A percentile compares a stretch with the other conserved stretches of the same genome.
These are phyloP conservation scores for Ornithoptera priamus DNA, from an alignment of 2,888 invertebrate genomes.

Conservation along the genomic window DNA sequence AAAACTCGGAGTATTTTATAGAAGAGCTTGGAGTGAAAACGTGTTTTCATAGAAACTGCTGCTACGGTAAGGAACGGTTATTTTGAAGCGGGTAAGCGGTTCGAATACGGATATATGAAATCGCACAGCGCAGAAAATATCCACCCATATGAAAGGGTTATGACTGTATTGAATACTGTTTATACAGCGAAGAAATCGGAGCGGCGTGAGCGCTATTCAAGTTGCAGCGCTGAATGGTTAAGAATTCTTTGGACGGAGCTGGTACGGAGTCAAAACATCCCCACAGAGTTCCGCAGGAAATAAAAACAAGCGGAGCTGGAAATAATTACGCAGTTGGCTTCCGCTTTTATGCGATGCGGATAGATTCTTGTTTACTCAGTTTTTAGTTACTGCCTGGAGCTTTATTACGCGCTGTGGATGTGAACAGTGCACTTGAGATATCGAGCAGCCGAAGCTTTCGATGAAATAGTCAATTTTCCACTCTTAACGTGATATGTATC, in stretches of 20 bases:
- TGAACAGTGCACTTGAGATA: conserved; percentile 16
- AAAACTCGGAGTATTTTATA: too few relatives aligned
- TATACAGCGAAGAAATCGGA: conserved; percentile 8
- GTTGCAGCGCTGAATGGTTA: conserved; percentile 3
- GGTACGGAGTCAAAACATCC: conserved; percentile 25
- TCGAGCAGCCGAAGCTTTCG: not conserved
- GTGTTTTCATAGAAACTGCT: too few relatives aligned
- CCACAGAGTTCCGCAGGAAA: conserved; percentile 19
- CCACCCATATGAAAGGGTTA: not conserved
- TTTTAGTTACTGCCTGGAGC: conserved; percentile 2
- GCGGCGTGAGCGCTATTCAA: conserved; percentile 2
- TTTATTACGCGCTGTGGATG: not conserved
- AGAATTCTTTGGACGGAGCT: conserved; percentile 8
- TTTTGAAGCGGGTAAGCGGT: too few relatives aligned
- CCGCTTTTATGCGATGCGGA: conserved; percentile 6
- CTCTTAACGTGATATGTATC: too few relatives aligned
- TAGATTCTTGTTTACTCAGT: conserved; percentile 14
- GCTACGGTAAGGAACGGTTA: too few relatives aligned
- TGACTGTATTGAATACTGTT: not conserved
- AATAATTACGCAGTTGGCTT: conserved; percentile 20
- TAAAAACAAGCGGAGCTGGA: conserved; percentile 15
- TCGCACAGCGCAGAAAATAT: too few relatives aligned
- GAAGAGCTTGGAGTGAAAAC: too few relatives aligned
- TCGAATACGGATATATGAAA: too few relatives aligned
- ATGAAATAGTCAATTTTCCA: not conserved